Base-by-base conservation (phyloP, 1,140 invertebrate genomes). In the Apis cerana region DNA sequence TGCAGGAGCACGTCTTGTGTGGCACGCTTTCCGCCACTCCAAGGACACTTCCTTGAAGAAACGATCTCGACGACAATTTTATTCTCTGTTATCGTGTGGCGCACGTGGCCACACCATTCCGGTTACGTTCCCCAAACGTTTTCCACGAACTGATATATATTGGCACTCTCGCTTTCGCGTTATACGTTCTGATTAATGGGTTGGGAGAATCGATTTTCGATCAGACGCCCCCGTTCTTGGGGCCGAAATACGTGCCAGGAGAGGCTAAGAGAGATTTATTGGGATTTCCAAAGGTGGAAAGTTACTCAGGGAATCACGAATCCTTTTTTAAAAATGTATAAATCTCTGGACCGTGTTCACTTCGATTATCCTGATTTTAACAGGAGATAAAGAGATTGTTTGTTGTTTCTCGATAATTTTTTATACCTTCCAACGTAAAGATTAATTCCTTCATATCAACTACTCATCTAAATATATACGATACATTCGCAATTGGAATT, bases 21-120 rank as follows among this genome's bases (percentile, higher is more conserved):
- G 86, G 80, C 86, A 85, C 87, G 78, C 83, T 85, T 88, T 78
- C 72, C 75, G 59, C 11, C 70, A 67, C 61, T 83, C 33, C 75
- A 71, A 75, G 76, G 80, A 15, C 71, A 56, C 33, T 59, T n/a
- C 80, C 21, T n/a, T 10, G 61, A 52, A 61, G 33, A 50, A 84
- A 88, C 84, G 84, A 80, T 76, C 87, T 80, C 82, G 87, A 88
- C 82, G 87, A 88, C 88, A 88, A 86, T 89, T 89, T 89, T 85
- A 89, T 88, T 85, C 85, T 83, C 77, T 77, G 83, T 85, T 88
- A 88, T 88, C 88, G 80, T 59, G 56, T 59, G 56, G 33, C 72
- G 80, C 87, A 88, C 86, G 87, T 88, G 87, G 64, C 83, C 48
- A 75, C 78, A 59, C 84, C 61, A 23, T 71, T 65, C 56, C 54